A percentile compares a stretch with the other conserved stretches of the same genome.
These are phyloP conservation scores for Falco berigora DNA, from an alignment of 2,797 vertebrate genomes.

Conservation along the genomic window DNA sequence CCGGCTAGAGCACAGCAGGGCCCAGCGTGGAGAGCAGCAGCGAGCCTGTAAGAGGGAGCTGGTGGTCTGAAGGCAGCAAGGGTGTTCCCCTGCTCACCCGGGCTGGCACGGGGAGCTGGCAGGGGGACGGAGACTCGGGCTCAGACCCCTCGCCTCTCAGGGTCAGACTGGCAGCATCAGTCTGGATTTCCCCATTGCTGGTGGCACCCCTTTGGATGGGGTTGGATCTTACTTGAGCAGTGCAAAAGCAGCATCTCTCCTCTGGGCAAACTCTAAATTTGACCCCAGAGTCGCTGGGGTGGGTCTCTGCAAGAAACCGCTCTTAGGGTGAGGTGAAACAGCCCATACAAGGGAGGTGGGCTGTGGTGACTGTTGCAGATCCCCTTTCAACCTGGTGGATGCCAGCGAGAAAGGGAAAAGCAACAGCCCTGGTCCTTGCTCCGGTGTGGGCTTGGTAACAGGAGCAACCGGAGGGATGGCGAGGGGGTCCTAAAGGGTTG, in stretches of 20 bases:
- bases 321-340: background rate
- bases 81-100: background rate
- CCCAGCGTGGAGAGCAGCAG: background rate
- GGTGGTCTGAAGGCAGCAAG: background rate
- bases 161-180: background rate
- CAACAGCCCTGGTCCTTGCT: background rate
- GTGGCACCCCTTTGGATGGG: background rate
- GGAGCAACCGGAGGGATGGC: background rate
- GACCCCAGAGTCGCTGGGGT: fast-evolving
- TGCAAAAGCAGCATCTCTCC: background rate
- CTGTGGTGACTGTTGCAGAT: background rate
- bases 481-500: background rate
- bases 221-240: background rate
- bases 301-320: background rate
- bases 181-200: background rate
- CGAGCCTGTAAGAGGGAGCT: background rate
- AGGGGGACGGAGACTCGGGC: fast-evolving
- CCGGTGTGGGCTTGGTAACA: fast-evolving
- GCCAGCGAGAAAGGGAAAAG: background rate
- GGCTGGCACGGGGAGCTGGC: background rate
- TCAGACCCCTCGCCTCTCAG: background rate
- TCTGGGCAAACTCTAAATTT: fast-evolving
- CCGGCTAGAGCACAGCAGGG: background rate
- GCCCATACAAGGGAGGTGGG: fast-evolving
- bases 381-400: background rate